Base-by-base conservation (phyloP, 2,113 vertebrate genomes). In the Cyphomyrus discorhynchus region DNA sequence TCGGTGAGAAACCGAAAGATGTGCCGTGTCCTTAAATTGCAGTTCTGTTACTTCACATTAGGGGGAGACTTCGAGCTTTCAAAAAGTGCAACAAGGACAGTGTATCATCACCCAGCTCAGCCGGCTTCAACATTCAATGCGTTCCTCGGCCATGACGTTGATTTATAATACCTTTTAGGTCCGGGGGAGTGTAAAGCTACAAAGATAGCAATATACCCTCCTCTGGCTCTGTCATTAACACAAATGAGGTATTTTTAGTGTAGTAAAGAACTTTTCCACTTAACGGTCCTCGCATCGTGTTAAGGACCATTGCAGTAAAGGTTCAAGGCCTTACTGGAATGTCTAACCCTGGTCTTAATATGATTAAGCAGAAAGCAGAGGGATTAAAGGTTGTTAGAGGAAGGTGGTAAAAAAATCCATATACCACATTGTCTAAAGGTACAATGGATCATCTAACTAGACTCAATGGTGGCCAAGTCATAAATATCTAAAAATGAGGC, bases 151-250 rank as follows among this genome's bases (percentile, higher is more conserved):
- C 42, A 70, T 90, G 93, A 91, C 89, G 89, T 88, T 91, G 91
- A 93, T 93, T 92, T 90, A 90, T 87, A 90, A 89, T 46, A 88
- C 88, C 90, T 90, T 91, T 93, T 91, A 50, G 87, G 56, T 70
- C 74, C 13, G 42, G 77, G 82, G 47, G 47, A 90, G 66, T 46
- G 31, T 21, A 87, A 52, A 58, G 80, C 80, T 56, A 56, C 80
- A 88, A 39, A 83, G 89, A 92, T 58, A 91, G 90, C 87, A 77
- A 66, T 47, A 46, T 88, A 86, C 89, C 70, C 70, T 19, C 89
- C 58, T 24, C 82, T 84, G 45, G 47, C 88, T 35, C 77, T 89
- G 56, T 90, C 90, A 91, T 90, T 90, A 92, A 92, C 90, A 90
- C 91, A 92, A 92, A 92, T 90, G 84, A 92, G 87, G 52, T 90